Evolutionary conservation across 2,797 vertebrate species (phyloP), one percentile per base, ranked within the genome.

Genomic region (Lagodon rhomboides): DNA sequence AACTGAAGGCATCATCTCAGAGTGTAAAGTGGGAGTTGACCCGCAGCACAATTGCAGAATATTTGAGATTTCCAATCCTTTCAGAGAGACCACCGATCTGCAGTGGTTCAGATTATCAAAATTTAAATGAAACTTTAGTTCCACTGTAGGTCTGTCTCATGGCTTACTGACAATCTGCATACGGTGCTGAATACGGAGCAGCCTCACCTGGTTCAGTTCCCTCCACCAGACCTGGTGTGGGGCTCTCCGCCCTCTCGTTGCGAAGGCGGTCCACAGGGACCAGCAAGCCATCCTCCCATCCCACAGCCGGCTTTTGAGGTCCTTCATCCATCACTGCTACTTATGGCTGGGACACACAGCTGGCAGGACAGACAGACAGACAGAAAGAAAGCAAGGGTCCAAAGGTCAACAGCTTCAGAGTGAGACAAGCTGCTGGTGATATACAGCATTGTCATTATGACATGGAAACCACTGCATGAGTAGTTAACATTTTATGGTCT

Each of bases 181-280:
- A 23, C 18, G 5, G 22, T 41, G 12, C 16, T 49, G 22, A 20
- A 46, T 5, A 1, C 44, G n/a, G 13, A 12, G 3, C 16, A 47
- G 34, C 1, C 91, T 80, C 93, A 98, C 98, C 98, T 93, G 98
- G 98, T 87, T 99, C 98, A 0, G 96, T 98, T 68, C 98, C 98
- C 86, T 98, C 97, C 4, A 97, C 96, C 92, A 99, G 93, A 25
- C 97, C 97, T 0, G 97, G 97, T 0, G 96, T 97, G 58, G 98
- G 98, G 88, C 98, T 99, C 47, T 98, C 97, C 0, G 97, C 95
- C 79, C 97, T 93, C 25, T 97, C 96, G 0, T 54, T 6, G 12
- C 93, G 95, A 54, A 96, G 95, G 77, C 86, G 95, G 61, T 97
- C 96, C 51, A 92, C 88, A 0, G 96, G 95, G 0, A 90, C 93